A percentile compares a stretch with the other conserved stretches of the same genome.
These are phyloP conservation scores for Crossocerus cetratus DNA, from an alignment of 2,888 invertebrate species.

Conservation along the genomic window DNA sequence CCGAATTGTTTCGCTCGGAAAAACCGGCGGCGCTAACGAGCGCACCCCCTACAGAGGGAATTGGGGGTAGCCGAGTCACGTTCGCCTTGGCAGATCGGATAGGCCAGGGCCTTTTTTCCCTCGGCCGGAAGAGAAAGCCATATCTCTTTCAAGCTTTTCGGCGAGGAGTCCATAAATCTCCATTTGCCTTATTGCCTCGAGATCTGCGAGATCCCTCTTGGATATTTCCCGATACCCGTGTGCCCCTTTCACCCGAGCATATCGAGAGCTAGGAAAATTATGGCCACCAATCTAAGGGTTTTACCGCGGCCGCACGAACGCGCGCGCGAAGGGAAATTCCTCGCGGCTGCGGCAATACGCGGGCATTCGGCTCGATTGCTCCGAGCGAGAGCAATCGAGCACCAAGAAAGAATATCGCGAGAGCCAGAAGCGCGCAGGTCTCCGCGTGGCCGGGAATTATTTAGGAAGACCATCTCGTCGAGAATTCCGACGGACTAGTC, in stretches of 20 bases:
- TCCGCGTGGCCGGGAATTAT: too few species aligned
- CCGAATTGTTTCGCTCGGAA: neutral
- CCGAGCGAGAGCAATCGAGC: too few species aligned
- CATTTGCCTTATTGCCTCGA: slow-evolving; percentile 42
- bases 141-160: slow-evolving; percentile 1
- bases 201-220: slow-evolving; percentile 24
- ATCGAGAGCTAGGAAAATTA: neutral
- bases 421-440: too few species aligned
- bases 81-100: too few species aligned
- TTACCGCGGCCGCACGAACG: too few species aligned
- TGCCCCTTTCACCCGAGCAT: neutral
- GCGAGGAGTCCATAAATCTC: slow-evolving; percentile 31
- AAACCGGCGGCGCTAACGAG: neutral
- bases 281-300: neutral
- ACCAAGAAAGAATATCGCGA: too few species aligned
- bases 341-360: too few species aligned
- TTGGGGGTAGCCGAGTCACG: too few species aligned
- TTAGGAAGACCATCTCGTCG: too few species aligned
- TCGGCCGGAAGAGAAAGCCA: neutral
- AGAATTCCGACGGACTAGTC: too few species aligned
- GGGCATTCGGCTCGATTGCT: too few species aligned
- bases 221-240: neutral
- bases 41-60: neutral
- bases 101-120: neutral
- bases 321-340: too few species aligned